Conservation (phyloP, 2,888 invertebrate species). For the Strigamia maritima region DNA sequence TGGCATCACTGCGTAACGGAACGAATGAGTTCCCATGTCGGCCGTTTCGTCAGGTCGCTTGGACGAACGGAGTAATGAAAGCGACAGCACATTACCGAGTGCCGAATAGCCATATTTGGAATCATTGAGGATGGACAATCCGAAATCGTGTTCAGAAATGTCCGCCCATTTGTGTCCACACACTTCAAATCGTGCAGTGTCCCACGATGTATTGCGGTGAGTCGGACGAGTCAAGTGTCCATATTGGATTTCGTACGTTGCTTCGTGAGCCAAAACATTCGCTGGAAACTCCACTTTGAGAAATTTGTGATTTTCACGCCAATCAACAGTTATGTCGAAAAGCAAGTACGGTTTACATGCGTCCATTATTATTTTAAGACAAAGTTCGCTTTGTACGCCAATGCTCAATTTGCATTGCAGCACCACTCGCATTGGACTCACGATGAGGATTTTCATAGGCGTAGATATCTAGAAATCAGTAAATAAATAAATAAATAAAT, state of each 20-base stretch:
- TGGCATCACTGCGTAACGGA: slow-evolving; percentile 56
- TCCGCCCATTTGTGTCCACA: slow-evolving; percentile 59
- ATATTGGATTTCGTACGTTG: slow-evolving; percentile 56
- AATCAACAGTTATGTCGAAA: slow-evolving; percentile 54
- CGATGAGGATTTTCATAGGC: slow-evolving; percentile 50
- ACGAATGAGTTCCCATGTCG: slow-evolving; percentile 55
- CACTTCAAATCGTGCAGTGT: slow-evolving; percentile 57
- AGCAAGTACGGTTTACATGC: slow-evolving; percentile 53
- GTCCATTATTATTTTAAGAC: slow-evolving; percentile 52
- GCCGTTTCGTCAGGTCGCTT: slow-evolving; percentile 56
- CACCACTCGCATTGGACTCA: slow-evolving; percentile 41
- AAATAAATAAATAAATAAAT: background rate
- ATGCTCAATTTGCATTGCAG: slow-evolving; percentile 48
- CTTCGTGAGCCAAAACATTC: slow-evolving; percentile 49
- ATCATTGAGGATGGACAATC: slow-evolving; percentile 56
- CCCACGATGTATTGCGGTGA: slow-evolving; percentile 58
- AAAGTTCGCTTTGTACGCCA: slow-evolving; percentile 50
- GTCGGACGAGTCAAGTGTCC: slow-evolving; percentile 55
- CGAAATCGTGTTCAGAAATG: slow-evolving; percentile 55
- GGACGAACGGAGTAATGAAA: slow-evolving; percentile 55
- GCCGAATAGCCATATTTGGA: slow-evolving; percentile 57
- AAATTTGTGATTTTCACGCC: slow-evolving; percentile 56
- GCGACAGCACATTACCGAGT: slow-evolving; percentile 51
- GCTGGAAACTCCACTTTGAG: slow-evolving; percentile 52
- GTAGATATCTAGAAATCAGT: slow-evolving; percentile 45